phyloP scores from a whole-genome alignment of 2,113 vertebrate genomes.

The Aythya baeri region DNA sequence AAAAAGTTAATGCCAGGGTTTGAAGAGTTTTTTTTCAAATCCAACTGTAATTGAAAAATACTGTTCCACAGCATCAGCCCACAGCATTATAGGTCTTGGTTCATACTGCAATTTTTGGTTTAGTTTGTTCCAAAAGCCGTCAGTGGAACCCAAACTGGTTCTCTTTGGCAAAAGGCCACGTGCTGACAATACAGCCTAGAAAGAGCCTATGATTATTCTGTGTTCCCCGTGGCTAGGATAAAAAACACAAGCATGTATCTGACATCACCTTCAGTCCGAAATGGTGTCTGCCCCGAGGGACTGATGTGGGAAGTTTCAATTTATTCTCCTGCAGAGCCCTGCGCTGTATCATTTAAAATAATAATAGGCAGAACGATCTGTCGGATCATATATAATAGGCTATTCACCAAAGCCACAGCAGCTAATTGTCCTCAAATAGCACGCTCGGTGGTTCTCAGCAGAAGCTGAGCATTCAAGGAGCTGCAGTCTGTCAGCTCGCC shows the following conservation, averaged over 20 bases:
- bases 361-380: background rate
- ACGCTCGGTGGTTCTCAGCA: background rate
- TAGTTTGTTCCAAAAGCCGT: background rate
- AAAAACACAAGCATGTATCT: background rate
- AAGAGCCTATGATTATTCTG: background rate
- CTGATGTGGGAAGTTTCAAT: conserved; percentile 10
- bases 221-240: background rate
- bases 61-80: background rate
- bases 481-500: background rate
- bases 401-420: background rate
- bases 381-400: background rate
- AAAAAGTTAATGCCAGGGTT: conserved; percentile 26
- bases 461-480: background rate
- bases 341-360: background rate
- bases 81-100: background rate
- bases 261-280: conserved; percentile 25
- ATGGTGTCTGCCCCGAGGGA: background rate
- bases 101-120: background rate
- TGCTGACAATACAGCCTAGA: background rate
- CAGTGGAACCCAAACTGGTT: conserved; percentile 18
- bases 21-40: background rate
- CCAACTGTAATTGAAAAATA: conserved; percentile 32
- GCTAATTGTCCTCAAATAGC: background rate
- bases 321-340: conserved; percentile 19
- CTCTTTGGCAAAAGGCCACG: background rate